Evolutionary conservation across 2,888 invertebrate species (phyloP), one percentile per base, ranked within the genome.

Genomic region (Tenthredo livida): DNA sequence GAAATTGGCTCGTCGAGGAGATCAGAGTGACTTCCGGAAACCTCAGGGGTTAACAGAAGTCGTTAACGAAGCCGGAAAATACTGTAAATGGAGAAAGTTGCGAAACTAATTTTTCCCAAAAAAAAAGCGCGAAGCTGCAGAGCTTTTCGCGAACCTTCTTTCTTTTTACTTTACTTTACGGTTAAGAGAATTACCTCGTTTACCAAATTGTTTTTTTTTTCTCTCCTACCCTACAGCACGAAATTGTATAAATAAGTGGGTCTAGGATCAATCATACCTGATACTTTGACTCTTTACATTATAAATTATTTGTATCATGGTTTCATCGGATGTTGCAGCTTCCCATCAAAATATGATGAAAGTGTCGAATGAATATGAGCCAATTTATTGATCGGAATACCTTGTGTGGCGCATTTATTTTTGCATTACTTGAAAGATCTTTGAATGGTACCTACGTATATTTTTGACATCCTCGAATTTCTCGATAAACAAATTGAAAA

Each of bases 51-150:
- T 78, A 78, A 61, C 80, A 40, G 21, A 10, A 61, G 80, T 80
- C 80, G 80, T 61, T 58, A 80, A 80, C 80, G 80, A 80, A 80
- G 37, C 80, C 80, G 61, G 80, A 61, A 80, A 61, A 80, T 61
- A 80, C 77, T 50, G 77, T 54, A 77, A 54, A 77, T 77, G 77
- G 61, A 21, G 80, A 58, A 80, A 80, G 80, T 80, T 80, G 40
- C 2, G 37, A 21, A 80, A 80, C 80, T 80, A 80, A 80, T 80
- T 80, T 80, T 80, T 80, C 15, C 10, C 6, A 17, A 67, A 67
- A n/a, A n/a, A 61, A 80, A 80, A 33, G 10, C 21, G 73, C 10
- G 21, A 40, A 40, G 43, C 10, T 29, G 29, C 67, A 54, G 40
- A 25, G 58, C 10, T 80, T 80, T 58, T 37, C 29, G 17, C 40